These are phyloP conservation scores for Lepidochrysops patricia DNA, from an alignment of 2,888 invertebrate species.

Conservation along the genomic window DNA sequence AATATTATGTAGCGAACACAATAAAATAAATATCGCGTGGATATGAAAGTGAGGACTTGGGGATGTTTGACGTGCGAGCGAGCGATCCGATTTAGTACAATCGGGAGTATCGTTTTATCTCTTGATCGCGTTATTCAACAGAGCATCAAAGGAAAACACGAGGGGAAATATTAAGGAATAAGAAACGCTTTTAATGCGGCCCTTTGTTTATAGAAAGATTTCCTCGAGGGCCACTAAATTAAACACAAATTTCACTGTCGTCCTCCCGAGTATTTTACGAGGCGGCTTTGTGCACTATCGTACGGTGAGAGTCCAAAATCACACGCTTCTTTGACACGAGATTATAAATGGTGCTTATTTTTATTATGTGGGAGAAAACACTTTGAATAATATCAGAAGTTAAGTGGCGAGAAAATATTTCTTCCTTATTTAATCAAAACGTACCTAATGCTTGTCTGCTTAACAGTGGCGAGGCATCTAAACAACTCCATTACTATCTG, in stretches of 20 bases:
- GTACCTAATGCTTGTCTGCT: no score
- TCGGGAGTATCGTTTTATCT: conserved; percentile 59
- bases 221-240: conserved; percentile 12
- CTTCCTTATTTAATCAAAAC: no score
- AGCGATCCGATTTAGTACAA: conserved; percentile 36
- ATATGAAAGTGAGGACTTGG: conserved; percentile 24
- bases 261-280: not conserved
- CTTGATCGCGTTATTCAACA: conserved; percentile 67
- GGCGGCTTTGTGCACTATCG: not conserved
- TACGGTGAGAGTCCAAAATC: not conserved
- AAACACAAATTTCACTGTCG: conserved; percentile 27
- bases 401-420: no score
- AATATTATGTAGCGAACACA: not conserved
- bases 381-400: no score
- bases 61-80: conserved; percentile 39
- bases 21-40: not conserved
- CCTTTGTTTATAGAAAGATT: conserved; percentile 16
- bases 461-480: no score
- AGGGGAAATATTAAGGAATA: conserved; percentile 55
- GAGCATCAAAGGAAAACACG: conserved; percentile 65
- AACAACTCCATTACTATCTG: no score
- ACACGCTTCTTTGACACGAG: not conserved
- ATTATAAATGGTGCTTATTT: not conserved
- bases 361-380: not conserved
- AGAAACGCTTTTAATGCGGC: conserved; percentile 44